A percentile compares a stretch with the other conserved stretches of the same genome.
These are phyloP conservation scores for Athrips mouffetella DNA, from an alignment of 2,888 invertebrate genomes.

Conservation along the genomic window DNA sequence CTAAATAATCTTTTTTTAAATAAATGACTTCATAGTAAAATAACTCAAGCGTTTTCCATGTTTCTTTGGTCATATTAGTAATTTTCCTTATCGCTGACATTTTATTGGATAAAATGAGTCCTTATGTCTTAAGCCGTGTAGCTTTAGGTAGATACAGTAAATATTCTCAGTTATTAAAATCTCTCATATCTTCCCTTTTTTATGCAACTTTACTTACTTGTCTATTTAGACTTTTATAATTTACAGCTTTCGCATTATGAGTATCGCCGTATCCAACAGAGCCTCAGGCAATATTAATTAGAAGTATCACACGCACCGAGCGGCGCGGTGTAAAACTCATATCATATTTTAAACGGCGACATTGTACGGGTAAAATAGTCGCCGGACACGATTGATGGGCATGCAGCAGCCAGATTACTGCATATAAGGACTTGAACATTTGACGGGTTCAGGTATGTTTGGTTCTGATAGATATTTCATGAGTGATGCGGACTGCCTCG, in stretches of 20 bases:
- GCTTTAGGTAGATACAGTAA: too few relatives aligned
- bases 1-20: too few relatives aligned
- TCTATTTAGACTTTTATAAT: conserved; percentile 13
- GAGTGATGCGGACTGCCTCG: too few relatives aligned
- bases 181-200: neutral
- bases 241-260: conserved; percentile 13
- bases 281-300: conserved; percentile 54
- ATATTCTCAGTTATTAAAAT: too few relatives aligned
- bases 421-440: neutral
- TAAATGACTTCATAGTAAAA: too few relatives aligned
- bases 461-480: neutral
- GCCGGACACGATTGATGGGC: conserved; percentile 24
- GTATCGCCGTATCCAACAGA: conserved; percentile 22
- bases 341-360: conserved; percentile 39
- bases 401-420: conserved; percentile 7
- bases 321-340: conserved; percentile 33
- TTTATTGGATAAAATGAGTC: too few relatives aligned
- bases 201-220: neutral
- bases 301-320: conserved; percentile 42
- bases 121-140: too few relatives aligned
- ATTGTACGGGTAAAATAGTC: conserved; percentile 22
- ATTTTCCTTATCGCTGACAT: too few relatives aligned
- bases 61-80: too few relatives aligned
- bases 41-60: too few relatives aligned
- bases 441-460: neutral